These are phyloP conservation scores for Tortricodes alternella DNA, from an alignment of 2,888 invertebrate genomes.

Conservation along the genomic window DNA sequence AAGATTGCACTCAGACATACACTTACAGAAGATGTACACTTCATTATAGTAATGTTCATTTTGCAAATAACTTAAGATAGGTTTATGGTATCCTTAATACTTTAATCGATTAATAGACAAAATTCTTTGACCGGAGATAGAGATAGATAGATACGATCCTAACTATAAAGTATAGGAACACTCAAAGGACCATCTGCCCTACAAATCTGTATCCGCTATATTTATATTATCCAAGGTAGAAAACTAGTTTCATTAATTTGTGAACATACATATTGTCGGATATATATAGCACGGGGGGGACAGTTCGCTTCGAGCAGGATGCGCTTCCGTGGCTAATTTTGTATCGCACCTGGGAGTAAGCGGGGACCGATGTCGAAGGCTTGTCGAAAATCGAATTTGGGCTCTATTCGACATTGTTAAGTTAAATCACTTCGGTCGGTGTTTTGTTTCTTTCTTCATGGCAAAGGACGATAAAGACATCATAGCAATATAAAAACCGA, in stretches of 20 bases:
- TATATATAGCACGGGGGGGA: conserved; percentile 16
- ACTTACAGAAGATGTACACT: not conserved
- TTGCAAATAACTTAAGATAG: not conserved
- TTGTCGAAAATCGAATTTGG: conserved; percentile 9
- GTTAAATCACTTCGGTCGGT: too few species aligned
- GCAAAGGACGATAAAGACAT: too few species aligned
- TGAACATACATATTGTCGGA: not conserved
- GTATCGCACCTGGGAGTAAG: conserved; percentile 27
- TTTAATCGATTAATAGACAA: too few species aligned
- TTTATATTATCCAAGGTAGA: not conserved
- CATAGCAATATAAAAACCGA: too few species aligned
- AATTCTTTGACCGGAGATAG: too few species aligned
- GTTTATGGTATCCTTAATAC: not conserved
- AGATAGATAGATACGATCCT: too few species aligned
- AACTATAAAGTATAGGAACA: too few species aligned
- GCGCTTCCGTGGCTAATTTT: conserved; percentile 44
- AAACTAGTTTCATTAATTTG: not conserved
- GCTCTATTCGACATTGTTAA: too few species aligned
- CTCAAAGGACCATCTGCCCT: too few species aligned
- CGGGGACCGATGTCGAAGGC: not conserved
- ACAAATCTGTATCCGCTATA: not conserved
- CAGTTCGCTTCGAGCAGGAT: conserved; percentile 35
- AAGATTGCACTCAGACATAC: conserved; percentile 17
- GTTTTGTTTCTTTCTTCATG: too few species aligned
- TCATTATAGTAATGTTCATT: not conserved